Evolutionary conservation across 2,113 vertebrate genomes (phyloP), one percentile per base, ranked within the genome.

Genomic region (Ophiodon elongatus): DNA sequence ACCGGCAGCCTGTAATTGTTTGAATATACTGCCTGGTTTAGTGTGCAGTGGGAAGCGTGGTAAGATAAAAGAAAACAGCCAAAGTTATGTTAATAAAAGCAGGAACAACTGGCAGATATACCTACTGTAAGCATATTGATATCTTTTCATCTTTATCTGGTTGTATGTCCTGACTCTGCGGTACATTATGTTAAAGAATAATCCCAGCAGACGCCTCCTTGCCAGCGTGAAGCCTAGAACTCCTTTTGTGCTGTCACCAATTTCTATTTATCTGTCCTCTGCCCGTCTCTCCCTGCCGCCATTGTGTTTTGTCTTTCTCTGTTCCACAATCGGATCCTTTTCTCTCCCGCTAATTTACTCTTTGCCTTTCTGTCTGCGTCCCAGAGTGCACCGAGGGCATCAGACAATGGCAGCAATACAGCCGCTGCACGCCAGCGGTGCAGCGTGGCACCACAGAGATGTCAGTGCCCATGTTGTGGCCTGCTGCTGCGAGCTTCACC

Each of bases 341-440:
- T 90, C 82, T 86, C 65, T 81, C 73, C 77, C 37, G 27, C 72
- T 80, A 83, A 37, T 84, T 78, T 60, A 47, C 82, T 82, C 79
- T 83, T 73, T 78, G 80, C 76, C 79, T 85, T 83, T 81, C 85
- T 73, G 82, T 78, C 71, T 68, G 80, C 6, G 52, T 73, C 68
- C 69, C 82, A 76, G 85, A 83, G 91, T 64, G 85, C 90, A 85
- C 69, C 8, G 85, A 81, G 88, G 93, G 85, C 91, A 88, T 85
- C 80, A 72, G 86, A 93, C 93, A 93, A 94, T 90, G 80, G 86
- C 65, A 41, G 69, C 82, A 41, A 81, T 80, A 86, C 84, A 92
- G 74, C 88, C 21, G 56, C 73, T 73, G 67, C 64, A 10, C 17
- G 43, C 69, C 89, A 83, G 83, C 91, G 80, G 93, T 89, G 91